These are phyloP conservation scores for Dipodomys ordii DNA, from an alignment of 2,113 vertebrate species.

Conservation along the genomic window DNA sequence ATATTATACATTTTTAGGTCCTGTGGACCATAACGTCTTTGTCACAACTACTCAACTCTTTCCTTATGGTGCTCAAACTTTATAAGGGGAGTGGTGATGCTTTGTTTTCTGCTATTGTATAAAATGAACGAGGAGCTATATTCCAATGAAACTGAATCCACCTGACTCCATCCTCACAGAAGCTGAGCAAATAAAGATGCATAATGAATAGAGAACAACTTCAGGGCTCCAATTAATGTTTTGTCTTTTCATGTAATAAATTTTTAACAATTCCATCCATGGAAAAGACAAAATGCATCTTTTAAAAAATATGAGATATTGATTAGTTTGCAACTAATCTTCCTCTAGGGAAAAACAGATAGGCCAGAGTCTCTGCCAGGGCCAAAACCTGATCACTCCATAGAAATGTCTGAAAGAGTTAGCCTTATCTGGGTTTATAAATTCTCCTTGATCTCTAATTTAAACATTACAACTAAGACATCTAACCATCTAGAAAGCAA, in stretches of 20 bases:
- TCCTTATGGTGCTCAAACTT: neutral
- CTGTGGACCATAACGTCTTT: neutral
- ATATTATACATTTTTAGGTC: neutral
- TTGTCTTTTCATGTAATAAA: conserved; percentile 39
- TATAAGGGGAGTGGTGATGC: neutral
- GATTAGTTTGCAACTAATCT: neutral
- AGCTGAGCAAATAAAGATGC: neutral
- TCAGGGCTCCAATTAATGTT: neutral
- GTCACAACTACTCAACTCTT: neutral
- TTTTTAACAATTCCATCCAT: neutral
- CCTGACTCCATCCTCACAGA: neutral
- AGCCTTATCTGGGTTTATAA: conserved; percentile 58
- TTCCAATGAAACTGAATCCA: neutral
- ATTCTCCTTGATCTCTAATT: conserved; percentile 66
- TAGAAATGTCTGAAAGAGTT: conserved; percentile 66
- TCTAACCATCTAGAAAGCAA: conserved; percentile 63
- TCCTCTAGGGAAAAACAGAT: neutral
- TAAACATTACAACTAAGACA: conserved; percentile 64
- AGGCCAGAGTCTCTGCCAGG: neutral
- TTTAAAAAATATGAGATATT: neutral
- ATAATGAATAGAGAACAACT: neutral
- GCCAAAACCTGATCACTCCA: neutral
- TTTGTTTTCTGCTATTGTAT: neutral
- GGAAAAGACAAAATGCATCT: neutral
- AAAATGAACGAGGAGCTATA: neutral